Evolutionary conservation across 2,888 invertebrate species (phyloP).

Genomic region (Magallana nippona): DNA sequence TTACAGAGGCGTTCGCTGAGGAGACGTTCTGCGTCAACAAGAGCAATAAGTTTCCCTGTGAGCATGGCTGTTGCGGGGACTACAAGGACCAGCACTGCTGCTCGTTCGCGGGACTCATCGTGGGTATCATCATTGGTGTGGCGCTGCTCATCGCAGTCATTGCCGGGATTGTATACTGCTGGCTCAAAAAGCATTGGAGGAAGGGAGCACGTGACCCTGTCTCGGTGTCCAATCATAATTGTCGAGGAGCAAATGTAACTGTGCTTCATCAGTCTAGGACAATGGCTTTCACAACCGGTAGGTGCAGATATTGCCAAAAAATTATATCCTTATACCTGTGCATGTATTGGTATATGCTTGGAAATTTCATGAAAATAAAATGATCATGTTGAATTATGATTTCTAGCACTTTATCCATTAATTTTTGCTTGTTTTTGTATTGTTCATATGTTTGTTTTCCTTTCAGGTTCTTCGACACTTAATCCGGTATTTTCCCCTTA

Average conservation of each 20-base stretch:
- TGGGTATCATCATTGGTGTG: slow-evolving; percentile 44
- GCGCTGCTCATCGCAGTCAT: slow-evolving; percentile 45
- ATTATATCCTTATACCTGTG: no score
- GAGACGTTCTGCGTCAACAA: slow-evolving; percentile 30
- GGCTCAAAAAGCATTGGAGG: slow-evolving; percentile 43
- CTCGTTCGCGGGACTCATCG: slow-evolving; percentile 45
- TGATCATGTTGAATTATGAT: no score
- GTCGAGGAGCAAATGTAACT: slow-evolving; percentile 36
- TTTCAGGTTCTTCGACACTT: not conserved
- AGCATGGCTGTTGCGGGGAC: slow-evolving; percentile 50
- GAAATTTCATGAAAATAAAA: no score
- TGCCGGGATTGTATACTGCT: slow-evolving; percentile 44
- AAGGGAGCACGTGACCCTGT: not conserved
- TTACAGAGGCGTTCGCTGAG: slow-evolving; percentile 16
- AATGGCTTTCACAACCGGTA: slow-evolving; percentile 37
- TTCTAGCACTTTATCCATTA: no score
- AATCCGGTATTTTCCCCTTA: slow-evolving; percentile 34
- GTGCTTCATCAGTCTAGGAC: slow-evolving; percentile 42
- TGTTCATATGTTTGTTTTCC: not conserved
- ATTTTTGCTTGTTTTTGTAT: not conserved
- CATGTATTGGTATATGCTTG: no score
- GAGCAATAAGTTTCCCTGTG: slow-evolving; percentile 42
- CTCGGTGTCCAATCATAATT: slow-evolving; percentile 18
- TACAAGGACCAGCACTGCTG: slow-evolving; percentile 47
- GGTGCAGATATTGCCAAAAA: no score